Evolutionary conservation across 2,888 invertebrate species (phyloP).

Genomic region (Drosophila peninsularis): DNA sequence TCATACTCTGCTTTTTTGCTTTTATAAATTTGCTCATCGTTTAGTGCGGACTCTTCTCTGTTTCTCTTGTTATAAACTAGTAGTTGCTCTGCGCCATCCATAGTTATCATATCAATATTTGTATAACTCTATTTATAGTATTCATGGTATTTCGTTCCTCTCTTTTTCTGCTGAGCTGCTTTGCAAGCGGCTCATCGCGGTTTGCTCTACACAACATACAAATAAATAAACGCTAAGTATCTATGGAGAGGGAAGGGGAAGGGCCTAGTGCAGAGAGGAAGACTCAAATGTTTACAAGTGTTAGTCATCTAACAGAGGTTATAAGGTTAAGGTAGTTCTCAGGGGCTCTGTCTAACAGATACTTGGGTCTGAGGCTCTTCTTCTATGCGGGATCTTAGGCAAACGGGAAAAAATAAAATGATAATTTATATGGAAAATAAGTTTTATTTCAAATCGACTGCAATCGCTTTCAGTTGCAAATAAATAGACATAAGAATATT

Average conservation of each 20-base stretch:
- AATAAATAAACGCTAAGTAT: slow-evolving; percentile 26
- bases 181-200: slow-evolving; percentile 53
- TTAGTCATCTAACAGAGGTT: no score
- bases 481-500: slow-evolving; percentile 60
- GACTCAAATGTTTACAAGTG: background rate
- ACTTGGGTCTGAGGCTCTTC: slow-evolving; percentile 2
- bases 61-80: slow-evolving; percentile 41
- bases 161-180: slow-evolving; percentile 39
- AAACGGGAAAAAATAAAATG: slow-evolving; percentile 15
- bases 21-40: slow-evolving; percentile 60
- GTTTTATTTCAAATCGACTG: slow-evolving; percentile 47
- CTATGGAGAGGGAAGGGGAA: slow-evolving; percentile 2
- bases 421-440: slow-evolving; percentile 40
- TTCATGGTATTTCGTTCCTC: slow-evolving; percentile 36
- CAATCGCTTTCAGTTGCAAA: slow-evolving; percentile 43
- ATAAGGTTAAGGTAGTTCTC: no score
- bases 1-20: slow-evolving; percentile 11
- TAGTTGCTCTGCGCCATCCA: slow-evolving; percentile 68
- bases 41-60: slow-evolving; percentile 32
- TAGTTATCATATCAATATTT: slow-evolving; percentile 77
- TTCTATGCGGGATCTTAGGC: slow-evolving; percentile 9
- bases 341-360: background rate
- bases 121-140: slow-evolving; percentile 56
- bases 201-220: slow-evolving; percentile 50
- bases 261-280: background rate